These are phyloP conservation scores for Tanypteryx hageni DNA, from an alignment of 2,888 invertebrate species.

Conservation along the genomic window DNA sequence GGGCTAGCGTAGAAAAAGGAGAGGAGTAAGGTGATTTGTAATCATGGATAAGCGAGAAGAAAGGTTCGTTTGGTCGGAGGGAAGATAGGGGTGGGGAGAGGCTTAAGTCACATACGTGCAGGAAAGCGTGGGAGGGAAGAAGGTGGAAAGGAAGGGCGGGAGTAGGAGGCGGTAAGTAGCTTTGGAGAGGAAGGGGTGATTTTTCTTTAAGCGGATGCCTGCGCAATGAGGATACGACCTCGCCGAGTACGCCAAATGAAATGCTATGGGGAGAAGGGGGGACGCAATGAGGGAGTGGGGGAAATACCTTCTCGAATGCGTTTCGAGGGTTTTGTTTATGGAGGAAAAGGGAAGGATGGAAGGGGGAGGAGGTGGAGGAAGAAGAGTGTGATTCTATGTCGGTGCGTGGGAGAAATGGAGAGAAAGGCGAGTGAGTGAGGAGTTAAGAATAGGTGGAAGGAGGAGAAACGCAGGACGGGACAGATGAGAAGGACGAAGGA, in stretches of 20 bases:
- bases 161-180: no score
- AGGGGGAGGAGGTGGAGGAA: not conserved
- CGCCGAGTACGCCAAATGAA: no score
- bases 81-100: not conserved
- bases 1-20: not conserved
- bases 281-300: not conserved
- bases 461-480: not conserved
- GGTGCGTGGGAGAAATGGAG: not conserved
- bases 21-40: not conserved
- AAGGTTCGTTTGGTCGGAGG: not conserved
- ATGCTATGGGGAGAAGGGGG: not conserved
- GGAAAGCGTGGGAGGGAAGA: not conserved
- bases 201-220: no score
- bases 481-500: not conserved
- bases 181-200: no score
- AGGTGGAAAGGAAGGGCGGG: not conserved
- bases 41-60: not conserved
- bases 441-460: not conserved
- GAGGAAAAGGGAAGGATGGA: not conserved
- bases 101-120: not conserved
- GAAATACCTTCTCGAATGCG: not conserved
- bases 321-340: conserved; percentile 1
- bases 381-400: not conserved
- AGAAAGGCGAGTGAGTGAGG: not conserved
- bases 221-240: no score